phyloP scores from a whole-genome alignment of 2,888 invertebrate species.

The Lycia hirtaria region DNA sequence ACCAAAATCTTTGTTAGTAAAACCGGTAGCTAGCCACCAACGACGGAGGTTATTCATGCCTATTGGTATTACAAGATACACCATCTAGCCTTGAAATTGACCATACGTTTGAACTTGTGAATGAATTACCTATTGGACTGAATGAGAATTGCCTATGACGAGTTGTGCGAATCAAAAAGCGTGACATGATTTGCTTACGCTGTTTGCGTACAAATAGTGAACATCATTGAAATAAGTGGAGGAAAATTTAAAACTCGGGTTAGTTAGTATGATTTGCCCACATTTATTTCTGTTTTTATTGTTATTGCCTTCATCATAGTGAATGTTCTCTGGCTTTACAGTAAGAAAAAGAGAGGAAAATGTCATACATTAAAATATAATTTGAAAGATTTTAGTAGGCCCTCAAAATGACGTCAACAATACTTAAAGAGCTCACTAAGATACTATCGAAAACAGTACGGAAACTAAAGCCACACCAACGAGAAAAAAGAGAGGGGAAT shows the following conservation, averaged over 20 bases:
- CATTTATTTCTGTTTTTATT: not conserved
- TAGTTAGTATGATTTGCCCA: not conserved
- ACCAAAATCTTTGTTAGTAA: slow-evolving; percentile 62
- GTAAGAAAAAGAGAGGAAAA: too few species aligned
- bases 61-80: slow-evolving; percentile 54
- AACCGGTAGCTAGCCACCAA: slow-evolving; percentile 75
- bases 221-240: slow-evolving; percentile 17
- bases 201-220: slow-evolving; percentile 39
- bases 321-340: too few species aligned
- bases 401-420: too few species aligned
- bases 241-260: slow-evolving; percentile 12
- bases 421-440: too few species aligned
- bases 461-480: too few species aligned
- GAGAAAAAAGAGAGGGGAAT: too few species aligned
- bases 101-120: slow-evolving; percentile 61
- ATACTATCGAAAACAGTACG: too few species aligned
- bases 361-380: too few species aligned
- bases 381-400: too few species aligned
- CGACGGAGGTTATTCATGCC: slow-evolving; percentile 52
- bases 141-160: slow-evolving; percentile 57
- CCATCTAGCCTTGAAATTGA: slow-evolving; percentile 63
- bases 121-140: slow-evolving; percentile 63
- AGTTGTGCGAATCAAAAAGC: slow-evolving; percentile 53
- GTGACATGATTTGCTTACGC: slow-evolving; percentile 48
- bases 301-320: too few species aligned